Evolutionary conservation across 2,113 vertebrate genomes (phyloP).

Genomic region (Sardina pilchardus): DNA sequence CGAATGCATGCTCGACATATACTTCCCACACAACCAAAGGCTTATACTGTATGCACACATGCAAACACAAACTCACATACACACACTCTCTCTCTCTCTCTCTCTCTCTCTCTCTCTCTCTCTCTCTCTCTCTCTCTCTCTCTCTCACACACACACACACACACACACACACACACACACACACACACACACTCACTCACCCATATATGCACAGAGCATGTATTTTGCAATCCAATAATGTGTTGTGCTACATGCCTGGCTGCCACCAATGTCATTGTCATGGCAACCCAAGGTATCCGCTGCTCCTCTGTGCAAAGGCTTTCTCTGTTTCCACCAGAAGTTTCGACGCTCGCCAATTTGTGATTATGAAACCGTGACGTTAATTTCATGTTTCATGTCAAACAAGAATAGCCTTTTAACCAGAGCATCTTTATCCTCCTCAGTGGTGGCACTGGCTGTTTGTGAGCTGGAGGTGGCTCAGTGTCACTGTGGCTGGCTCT

Average conservation of each 20-base stretch:
- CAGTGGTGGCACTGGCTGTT: background rate
- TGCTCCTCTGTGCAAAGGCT: background rate
- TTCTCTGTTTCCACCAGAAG: constrained; percentile 15
- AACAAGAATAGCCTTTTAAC: constrained; percentile 33
- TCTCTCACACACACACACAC: no score
- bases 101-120: no score
- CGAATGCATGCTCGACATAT: background rate
- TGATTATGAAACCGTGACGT: constrained; percentile 37
- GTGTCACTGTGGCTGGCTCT: background rate
- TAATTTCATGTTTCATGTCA: constrained; percentile 40
- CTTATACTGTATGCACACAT: background rate
- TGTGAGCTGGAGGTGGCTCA: background rate
- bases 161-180: constrained; percentile 6
- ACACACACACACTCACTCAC: constrained; percentile 12
- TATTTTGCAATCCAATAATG: constrained; percentile 8
- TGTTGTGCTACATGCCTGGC: constrained; percentile 37
- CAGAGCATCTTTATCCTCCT: constrained; percentile 23
- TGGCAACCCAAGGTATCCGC: constrained; percentile 30
- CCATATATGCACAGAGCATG: background rate
- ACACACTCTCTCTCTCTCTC: no score
- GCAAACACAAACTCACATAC: constrained; percentile 1
- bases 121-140: no score
- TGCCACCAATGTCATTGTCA: constrained; percentile 41
- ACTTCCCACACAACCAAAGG: background rate
- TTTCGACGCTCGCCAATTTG: constrained; percentile 27